Evolutionary conservation across 2,113 vertebrate genomes (phyloP), one percentile per base, ranked within the genome.

Genomic region (Penelope pileata): DNA sequence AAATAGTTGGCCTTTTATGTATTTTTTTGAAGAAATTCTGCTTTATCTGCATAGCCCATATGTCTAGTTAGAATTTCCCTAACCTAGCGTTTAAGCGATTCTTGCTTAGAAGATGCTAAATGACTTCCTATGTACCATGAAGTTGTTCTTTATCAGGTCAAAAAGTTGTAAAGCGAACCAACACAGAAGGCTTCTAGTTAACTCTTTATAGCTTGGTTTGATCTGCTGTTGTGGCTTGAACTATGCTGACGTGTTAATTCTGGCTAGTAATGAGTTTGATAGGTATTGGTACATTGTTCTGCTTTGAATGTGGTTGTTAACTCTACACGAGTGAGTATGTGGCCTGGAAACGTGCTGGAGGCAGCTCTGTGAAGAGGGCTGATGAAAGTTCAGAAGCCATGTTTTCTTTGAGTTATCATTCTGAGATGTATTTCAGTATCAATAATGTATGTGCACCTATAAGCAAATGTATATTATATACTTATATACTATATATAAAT

Each of bases 1-100:
- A 86, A 62, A 79, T 66, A 14, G 32, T 34, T 81, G 67, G 19
- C 29, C 8, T 60, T 58, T 81, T n/a, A 9, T 54, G 70, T 77
- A n/a, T 68, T 91, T 83, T 91, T 90, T 80, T 83, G 48, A 90
- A 83, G 58, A 53, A 78, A 79, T 16, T 47, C 5, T 68, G 38
- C 59, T 93, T 64, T 70, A 70, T 81, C 38, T 82, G 27, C 43
- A 10, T 72, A 48, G 43, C 45, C 14, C 67, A 4, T 62, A 56
- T 34, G 19, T 89, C 60, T 79, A 68, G 60, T 75, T 81, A 84
- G 48, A 64, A 47, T 16, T 32, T 86, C 58, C 34, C 32, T 21
- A 36, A 1, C 3, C 30, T 64, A 70, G 36, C 38, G 23, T 72
- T 72, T 85, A 64, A 79, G 54, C 34, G 5, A 9, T 75, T 93